Conservation (phyloP, 2,888 invertebrate species). For the Pollenia amentaria region DNA sequence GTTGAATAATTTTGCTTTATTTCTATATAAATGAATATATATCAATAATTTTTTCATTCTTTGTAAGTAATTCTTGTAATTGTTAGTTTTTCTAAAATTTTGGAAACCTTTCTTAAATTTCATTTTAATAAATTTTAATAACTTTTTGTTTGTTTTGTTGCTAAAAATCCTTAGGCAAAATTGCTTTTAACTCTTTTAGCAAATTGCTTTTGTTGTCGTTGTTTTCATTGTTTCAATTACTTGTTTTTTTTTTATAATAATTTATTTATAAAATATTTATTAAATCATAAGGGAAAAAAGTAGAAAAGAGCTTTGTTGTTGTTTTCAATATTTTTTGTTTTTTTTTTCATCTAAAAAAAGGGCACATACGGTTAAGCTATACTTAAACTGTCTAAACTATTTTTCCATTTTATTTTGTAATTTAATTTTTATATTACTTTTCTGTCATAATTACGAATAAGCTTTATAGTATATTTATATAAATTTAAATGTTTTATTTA, state of each 20-base stretch:
- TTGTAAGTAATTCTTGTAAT: conserved; percentile 47
- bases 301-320: conserved; percentile 82
- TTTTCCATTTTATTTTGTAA: conserved; percentile 35
- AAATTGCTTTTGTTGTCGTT: conserved; percentile 73
- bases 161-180: conserved; percentile 69
- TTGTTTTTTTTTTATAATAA: conserved; percentile 52
- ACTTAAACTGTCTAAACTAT: conserved; percentile 72
- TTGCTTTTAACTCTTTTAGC: conserved; percentile 66
- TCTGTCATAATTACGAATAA: conserved; percentile 59
- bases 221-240: conserved; percentile 56
- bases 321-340: conserved; percentile 13
- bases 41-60: conserved; percentile 73
- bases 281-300: conserved; percentile 37
- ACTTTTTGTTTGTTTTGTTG: conserved; percentile 69
- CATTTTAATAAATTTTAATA: conserved; percentile 76
- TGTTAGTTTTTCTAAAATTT: conserved; percentile 73
- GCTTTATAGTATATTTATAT: conserved; percentile 57
- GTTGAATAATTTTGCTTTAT: conserved; percentile 66
- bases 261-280: conserved; percentile 67
- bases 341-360: conserved; percentile 78
- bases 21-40: conserved; percentile 38
- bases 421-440: conserved; percentile 39
- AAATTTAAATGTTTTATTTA: conserved; percentile 41
- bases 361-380: conserved; percentile 85
- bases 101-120: conserved; percentile 78